Conservation (phyloP, 2,113 vertebrate genomes). For the Gymnocephalus cernua region DNA sequence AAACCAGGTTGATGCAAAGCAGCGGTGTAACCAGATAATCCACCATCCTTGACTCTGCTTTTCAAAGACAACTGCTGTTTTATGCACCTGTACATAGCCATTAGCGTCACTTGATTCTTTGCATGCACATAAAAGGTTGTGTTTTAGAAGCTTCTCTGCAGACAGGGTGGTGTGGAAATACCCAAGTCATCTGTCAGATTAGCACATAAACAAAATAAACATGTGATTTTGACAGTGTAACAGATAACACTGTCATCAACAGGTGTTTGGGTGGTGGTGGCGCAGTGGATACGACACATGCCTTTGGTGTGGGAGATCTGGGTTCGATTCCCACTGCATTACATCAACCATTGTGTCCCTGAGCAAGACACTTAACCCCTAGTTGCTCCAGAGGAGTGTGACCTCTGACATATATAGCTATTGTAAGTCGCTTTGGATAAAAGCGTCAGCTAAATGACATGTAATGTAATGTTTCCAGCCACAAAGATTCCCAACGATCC, state of each 20-base stretch:
- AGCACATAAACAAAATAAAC: conserved; percentile 18
- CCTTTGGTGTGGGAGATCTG: too few relatives aligned
- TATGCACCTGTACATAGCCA: conserved; percentile 6
- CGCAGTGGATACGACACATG: too few relatives aligned
- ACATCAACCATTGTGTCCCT: too few relatives aligned
- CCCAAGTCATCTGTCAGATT: conserved; percentile 17
- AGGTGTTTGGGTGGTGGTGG: too few relatives aligned
- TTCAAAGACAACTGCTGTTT: conserved; percentile 21
- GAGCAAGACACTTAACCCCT: too few relatives aligned
- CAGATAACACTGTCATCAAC: conserved; percentile 14
- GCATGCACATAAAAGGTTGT: not conserved
- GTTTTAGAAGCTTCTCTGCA: conserved; percentile 31
- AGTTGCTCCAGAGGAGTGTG: too few relatives aligned
- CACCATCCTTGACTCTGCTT: not conserved
- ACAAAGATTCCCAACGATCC: conserved; percentile 26
- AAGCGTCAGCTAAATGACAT: too few relatives aligned
- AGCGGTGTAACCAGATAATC: not conserved
- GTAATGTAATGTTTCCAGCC: conserved; percentile 25
- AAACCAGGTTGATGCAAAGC: not conserved
- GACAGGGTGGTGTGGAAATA: conserved; percentile 7
- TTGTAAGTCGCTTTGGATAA: too few relatives aligned
- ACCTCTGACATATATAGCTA: too few relatives aligned
- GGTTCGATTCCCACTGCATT: too few relatives aligned
- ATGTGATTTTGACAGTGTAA: conserved; percentile 13
- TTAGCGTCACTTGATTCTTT: fast-evolving